Evolutionary conservation across 1,140 invertebrate genomes (phyloP), one percentile per base, ranked within the genome.

Genomic region (Spodoptera litura): DNA sequence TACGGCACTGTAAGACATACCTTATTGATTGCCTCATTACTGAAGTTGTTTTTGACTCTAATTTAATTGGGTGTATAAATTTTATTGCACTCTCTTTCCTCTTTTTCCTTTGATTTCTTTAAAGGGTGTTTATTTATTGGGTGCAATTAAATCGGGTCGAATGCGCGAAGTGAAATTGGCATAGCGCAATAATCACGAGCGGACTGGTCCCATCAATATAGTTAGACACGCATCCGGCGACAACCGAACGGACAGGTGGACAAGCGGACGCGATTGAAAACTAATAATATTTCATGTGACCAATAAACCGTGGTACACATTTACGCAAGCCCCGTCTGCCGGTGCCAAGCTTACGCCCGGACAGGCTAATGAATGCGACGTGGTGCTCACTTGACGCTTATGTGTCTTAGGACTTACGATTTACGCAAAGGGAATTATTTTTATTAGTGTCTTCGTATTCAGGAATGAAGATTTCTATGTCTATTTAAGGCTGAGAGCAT

Each of bases 31-130:
- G 83, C 82, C 87, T 89, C 85, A 88, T 90, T 90, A 90, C 72
- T 59, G 55, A 13, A 20, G 61, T 79, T 72, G 80, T 83, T 85
- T 78, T 81, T 78, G 56, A 68, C 79, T 88, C 87, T 89, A 89
- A 90, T 91, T 89, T 88, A 90, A 92, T 91, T 89, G 88, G 84
- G 64, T 70, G 56, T 80, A 87, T 88, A 90, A 89, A 88, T 84
- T 83, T 89, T 85, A 87, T 84, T 83, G 83, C 81, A 82, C 82
- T 88, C 85, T 87, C 82, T 86, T 87, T 86, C 79, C 79, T 82
- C 74, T 78, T 82, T 84, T 84, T 76, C 73, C 73, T 83, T 84
- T 83, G 82, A 87, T 81, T 80, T 82, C 81, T 8, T 75, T 84
- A 85, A 86, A 87, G 83, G 80, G 88, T 81, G 81, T 85, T 86